phyloP scores from a whole-genome alignment of 2,113 vertebrate species.

The Colinus virginianus region DNA sequence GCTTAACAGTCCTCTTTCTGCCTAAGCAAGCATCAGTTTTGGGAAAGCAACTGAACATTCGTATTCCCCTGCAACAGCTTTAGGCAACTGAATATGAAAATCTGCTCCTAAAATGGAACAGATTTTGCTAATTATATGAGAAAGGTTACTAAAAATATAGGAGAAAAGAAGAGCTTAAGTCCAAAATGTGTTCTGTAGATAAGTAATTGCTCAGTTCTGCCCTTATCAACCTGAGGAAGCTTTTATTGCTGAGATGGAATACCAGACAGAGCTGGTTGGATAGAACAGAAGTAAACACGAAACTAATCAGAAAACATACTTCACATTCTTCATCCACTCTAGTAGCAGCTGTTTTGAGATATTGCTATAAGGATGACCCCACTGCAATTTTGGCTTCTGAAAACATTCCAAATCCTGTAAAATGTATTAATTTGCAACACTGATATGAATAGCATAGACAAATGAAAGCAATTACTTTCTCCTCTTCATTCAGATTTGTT shows the following conservation, averaged over 20 bases:
- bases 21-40: not conserved
- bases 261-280: conserved; percentile 40
- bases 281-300: conserved; percentile 14
- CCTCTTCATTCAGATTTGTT: conserved; percentile 18
- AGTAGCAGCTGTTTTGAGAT: conserved; percentile 57
- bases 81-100: conserved; percentile 41
- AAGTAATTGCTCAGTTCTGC: conserved; percentile 21
- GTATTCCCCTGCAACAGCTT: conserved; percentile 6
- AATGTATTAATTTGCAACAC: conserved; percentile 43
- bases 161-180: not conserved
- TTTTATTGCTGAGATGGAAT: conserved; percentile 19
- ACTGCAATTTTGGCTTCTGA: conserved; percentile 42
- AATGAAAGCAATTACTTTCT: conserved; percentile 48
- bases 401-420: conserved; percentile 54
- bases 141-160: conserved; percentile 26
- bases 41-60: conserved; percentile 5
- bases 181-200: not conserved
- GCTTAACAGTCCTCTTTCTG: not conserved
- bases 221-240: conserved; percentile 15
- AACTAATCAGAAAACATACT: conserved; percentile 55
- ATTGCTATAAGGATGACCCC: conserved; percentile 56
- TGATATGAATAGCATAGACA: conserved; percentile 16
- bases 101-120: conserved; percentile 26
- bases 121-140: conserved; percentile 29
- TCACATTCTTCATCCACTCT: not conserved